Evolutionary conservation across 2,113 vertebrate genomes (phyloP).

Genomic region (Laterallus jamaicensis): DNA sequence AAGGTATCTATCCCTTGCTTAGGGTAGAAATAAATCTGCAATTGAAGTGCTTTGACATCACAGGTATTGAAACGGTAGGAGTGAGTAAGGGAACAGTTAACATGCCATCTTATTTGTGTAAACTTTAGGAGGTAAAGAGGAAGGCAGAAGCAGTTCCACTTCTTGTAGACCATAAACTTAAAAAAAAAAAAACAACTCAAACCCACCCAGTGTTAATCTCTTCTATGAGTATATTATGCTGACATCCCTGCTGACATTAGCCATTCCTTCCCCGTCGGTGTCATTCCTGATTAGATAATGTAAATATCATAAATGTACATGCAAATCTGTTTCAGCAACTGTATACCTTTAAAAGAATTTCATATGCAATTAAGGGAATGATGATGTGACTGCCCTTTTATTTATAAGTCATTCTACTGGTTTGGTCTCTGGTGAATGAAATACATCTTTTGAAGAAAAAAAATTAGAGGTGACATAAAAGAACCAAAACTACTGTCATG

Average conservation of each 20-base stretch:
- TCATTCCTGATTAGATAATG: not conserved
- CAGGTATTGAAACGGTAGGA: not conserved
- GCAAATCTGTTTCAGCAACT: not conserved
- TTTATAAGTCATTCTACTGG: not conserved
- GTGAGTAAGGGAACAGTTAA: not conserved
- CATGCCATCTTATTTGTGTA: accelerated
- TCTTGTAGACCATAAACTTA: not conserved
- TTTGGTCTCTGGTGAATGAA: not conserved
- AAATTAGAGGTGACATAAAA: not conserved
- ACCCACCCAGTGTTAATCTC: not conserved
- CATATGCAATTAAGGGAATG: not conserved
- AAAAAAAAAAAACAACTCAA: not conserved
- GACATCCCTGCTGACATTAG: not conserved
- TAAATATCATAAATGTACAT: not conserved
- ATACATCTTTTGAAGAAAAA: not conserved
- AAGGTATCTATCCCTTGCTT: not conserved
- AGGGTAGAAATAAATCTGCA: not conserved
- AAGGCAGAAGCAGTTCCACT: not conserved
- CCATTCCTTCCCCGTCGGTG: not conserved
- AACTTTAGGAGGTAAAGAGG: not conserved
- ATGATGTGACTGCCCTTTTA: not conserved
- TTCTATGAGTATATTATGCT: not conserved
- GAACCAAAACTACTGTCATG: not conserved
- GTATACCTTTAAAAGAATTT: not conserved
- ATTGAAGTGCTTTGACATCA: not conserved